These are phyloP conservation scores for Chlorops oryzae DNA, from an alignment of 1,140 invertebrate species.

Conservation along the genomic window DNA sequence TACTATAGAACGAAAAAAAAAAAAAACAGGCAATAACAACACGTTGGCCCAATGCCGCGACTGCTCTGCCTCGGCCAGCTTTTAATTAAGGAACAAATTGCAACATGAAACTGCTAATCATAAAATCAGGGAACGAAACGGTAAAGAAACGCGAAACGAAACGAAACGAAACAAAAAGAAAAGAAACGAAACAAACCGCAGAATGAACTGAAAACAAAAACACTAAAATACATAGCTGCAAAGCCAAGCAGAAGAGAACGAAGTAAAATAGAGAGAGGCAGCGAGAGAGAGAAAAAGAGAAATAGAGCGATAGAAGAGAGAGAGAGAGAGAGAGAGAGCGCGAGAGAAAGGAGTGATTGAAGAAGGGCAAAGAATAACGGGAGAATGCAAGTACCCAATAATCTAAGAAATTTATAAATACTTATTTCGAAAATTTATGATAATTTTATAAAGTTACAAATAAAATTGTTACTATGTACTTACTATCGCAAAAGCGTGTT, in stretches of 20 bases:
- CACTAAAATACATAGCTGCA: neutral
- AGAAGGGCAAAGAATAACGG: neutral
- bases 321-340: neutral
- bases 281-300: slow-evolving; percentile 12
- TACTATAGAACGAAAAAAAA: neutral
- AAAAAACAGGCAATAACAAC: neutral
- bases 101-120: too few relatives aligned
- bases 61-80: too few relatives aligned
- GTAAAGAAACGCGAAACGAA: neutral
- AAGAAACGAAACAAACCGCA: neutral
- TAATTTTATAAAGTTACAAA: too few relatives aligned
- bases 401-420: too few relatives aligned
- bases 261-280: neutral
- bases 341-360: neutral
- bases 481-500: too few relatives aligned
- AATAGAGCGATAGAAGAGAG: slow-evolving; percentile 1
- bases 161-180: neutral
- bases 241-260: slow-evolving; percentile 13
- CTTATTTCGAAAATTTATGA: too few relatives aligned
- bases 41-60: too few relatives aligned
- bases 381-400: too few relatives aligned
- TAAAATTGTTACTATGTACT: too few relatives aligned
- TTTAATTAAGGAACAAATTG: neutral
- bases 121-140: too few relatives aligned
- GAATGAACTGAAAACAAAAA: neutral